These are phyloP conservation scores for Lagopus muta DNA, from an alignment of 2,113 vertebrate genomes.

Conservation along the genomic window DNA sequence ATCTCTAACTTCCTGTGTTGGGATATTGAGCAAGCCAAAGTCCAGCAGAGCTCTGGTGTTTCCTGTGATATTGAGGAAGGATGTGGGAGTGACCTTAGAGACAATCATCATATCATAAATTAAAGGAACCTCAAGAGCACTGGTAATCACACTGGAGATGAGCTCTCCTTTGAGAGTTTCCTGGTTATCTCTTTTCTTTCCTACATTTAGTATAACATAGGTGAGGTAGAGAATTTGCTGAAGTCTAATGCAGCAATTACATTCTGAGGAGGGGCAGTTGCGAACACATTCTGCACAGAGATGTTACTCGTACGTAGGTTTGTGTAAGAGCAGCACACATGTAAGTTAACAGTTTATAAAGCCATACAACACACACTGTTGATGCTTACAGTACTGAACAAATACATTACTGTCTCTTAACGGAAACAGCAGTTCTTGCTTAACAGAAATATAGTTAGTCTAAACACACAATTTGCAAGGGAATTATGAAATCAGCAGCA, in stretches of 20 bases:
- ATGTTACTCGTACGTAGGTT: fast-evolving
- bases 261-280: fast-evolving
- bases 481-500: slow-evolving; percentile 37
- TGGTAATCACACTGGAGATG: neutral
- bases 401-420: neutral
- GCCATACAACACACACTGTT: neutral
- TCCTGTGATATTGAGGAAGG: neutral
- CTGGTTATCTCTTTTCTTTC: neutral
- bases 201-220: neutral
- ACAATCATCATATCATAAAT: neutral
- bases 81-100: neutral
- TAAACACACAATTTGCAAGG: slow-evolving; percentile 16
- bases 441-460: slow-evolving; percentile 3
- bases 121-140: neutral
- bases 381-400: neutral
- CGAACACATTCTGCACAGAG: neutral
- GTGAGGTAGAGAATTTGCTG: neutral
- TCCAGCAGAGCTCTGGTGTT: neutral
- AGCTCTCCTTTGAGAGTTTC: neutral
- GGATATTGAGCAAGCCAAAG: neutral
- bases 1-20: neutral
- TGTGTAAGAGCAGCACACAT: fast-evolving
- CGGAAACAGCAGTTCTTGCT: neutral
- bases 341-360: neutral
- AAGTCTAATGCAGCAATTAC: neutral